phyloP scores from a whole-genome alignment of 2,888 invertebrate species.

The Hofmannophila pseudospretella region DNA sequence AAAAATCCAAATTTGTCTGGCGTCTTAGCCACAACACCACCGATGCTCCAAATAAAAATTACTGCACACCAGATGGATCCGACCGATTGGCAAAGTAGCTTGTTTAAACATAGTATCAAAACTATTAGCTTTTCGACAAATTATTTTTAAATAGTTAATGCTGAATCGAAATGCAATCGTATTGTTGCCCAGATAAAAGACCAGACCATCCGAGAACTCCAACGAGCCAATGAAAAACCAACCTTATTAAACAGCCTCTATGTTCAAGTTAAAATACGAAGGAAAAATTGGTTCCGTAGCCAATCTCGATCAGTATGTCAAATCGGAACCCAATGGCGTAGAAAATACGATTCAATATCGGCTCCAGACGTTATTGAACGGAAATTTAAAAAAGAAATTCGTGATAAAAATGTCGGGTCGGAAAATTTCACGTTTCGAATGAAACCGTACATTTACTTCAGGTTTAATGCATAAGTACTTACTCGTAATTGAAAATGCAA shows the following conservation, averaged over 20 bases:
- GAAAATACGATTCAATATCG: slow-evolving; percentile 22
- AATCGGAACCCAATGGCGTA: slow-evolving; percentile 17
- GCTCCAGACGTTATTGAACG: slow-evolving; percentile 12
- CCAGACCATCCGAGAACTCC: slow-evolving; percentile 6
- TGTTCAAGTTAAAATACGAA: slow-evolving; percentile 7
- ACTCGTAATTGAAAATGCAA: too few species aligned
- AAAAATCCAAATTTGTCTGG: too few species aligned
- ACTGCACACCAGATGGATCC: too few species aligned
- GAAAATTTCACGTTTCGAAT: slow-evolving; percentile 12
- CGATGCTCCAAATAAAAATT: too few species aligned
- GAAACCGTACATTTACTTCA: slow-evolving; percentile 8
- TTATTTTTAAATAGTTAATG: slow-evolving; percentile 41
- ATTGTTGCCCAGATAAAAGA: slow-evolving; percentile 23
- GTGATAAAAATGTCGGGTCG: slow-evolving; percentile 14
- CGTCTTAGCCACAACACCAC: too few species aligned
- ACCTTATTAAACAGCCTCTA: slow-evolving; percentile 9
- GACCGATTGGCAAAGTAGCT: too few species aligned
- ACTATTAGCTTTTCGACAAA: slow-evolving; percentile 30
- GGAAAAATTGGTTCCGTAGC: slow-evolving; percentile 10
- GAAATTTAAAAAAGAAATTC: slow-evolving; percentile 13
- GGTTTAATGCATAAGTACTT: not conserved
- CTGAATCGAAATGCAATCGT: slow-evolving; percentile 17
- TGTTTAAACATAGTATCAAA: slow-evolving; percentile 6
- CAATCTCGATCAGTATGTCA: slow-evolving; percentile 13
- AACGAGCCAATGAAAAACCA: slow-evolving; percentile 7